A percentile compares a stretch with the other conserved stretches of the same genome.
These are phyloP conservation scores for Terrapene triunguis DNA, from an alignment of 2,113 vertebrate genomes.

Conservation along the genomic window DNA sequence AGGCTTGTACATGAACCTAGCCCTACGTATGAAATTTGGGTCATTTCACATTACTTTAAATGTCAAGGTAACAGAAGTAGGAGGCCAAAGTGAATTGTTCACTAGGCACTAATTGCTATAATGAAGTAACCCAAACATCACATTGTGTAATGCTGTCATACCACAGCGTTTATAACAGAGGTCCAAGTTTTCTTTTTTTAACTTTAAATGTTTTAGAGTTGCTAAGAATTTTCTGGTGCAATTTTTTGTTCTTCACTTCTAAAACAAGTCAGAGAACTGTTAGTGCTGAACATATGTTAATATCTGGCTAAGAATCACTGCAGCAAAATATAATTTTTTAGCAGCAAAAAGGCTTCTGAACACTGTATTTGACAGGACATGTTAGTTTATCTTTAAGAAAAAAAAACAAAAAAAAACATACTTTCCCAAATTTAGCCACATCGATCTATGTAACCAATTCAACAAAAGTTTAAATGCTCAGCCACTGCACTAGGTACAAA, in stretches of 20 bases:
- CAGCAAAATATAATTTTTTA: background rate
- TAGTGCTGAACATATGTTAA: background rate
- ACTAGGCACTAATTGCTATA: background rate
- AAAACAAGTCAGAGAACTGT: background rate
- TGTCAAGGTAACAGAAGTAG: background rate
- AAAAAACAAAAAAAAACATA: background rate
- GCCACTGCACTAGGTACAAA: background rate
- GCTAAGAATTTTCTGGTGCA: background rate
- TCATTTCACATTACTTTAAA: background rate
- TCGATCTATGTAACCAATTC: background rate
- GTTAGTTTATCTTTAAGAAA: background rate
- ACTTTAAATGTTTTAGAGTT: background rate
- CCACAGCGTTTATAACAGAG: background rate
- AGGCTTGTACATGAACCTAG: background rate
- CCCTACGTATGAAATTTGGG: background rate
- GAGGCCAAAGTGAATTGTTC: background rate
- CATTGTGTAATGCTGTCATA: background rate
- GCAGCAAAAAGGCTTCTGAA: background rate
- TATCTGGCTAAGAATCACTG: background rate
- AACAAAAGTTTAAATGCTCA: background rate
- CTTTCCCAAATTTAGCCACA: background rate
- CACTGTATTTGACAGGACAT: background rate
- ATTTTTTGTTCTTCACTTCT: background rate
- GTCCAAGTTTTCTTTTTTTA: background rate
- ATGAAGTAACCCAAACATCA: background rate